Evolutionary conservation across 2,113 vertebrate species (phyloP).

Genomic region (Pterocles burchelli): DNA sequence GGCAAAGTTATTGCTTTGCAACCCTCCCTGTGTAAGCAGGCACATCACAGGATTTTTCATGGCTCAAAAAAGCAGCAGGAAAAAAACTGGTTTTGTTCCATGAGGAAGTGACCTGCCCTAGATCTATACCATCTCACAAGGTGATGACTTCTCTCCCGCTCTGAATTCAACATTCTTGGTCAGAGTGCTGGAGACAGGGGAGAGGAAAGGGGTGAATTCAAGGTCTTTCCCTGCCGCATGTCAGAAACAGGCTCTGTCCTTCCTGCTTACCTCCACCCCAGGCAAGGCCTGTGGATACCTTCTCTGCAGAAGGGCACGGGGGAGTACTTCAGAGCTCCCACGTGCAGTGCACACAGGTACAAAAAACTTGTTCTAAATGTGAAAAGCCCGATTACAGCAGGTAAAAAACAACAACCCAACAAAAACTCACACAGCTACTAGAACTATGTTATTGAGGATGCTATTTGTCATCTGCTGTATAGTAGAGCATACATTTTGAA

Average conservation of each 20-base stretch:
- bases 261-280: not conserved
- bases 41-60: rapidly evolving
- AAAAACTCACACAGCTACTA: not conserved
- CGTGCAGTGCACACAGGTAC: not conserved
- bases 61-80: not conserved
- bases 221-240: not conserved
- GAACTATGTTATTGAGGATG: not conserved
- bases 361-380: not conserved
- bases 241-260: not conserved
- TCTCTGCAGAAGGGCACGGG: not conserved
- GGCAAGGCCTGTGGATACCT: not conserved
- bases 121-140: not conserved
- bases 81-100: not conserved
- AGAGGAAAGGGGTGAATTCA: not conserved
- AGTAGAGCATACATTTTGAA: slow-evolving; percentile 17
- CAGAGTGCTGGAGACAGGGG: not conserved
- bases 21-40: not conserved
- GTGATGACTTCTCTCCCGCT: not conserved
- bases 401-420: not conserved
- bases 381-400: not conserved
- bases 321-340: not conserved
- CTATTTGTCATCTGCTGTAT: slow-evolving; percentile 1
- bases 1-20: not conserved
- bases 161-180: not conserved
- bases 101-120: not conserved